phyloP scores from a whole-genome alignment of 2,797 vertebrate species.

The Siniperca undulata region DNA sequence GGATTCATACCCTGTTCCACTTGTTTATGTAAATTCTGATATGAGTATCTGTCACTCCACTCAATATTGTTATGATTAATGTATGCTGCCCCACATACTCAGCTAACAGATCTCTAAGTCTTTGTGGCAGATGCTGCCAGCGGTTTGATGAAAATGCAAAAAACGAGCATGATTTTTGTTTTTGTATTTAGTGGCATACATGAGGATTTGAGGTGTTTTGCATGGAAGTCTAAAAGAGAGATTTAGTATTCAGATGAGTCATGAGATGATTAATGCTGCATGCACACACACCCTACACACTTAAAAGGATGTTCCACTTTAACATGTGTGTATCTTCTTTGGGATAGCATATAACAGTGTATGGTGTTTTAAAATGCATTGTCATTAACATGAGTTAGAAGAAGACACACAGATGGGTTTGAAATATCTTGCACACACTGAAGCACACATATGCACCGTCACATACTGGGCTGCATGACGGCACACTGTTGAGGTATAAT shows the following conservation, averaged over 20 bases:
- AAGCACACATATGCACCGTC: conserved; percentile 4
- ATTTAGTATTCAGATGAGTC: conserved; percentile 68
- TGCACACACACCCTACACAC: conserved; percentile 2
- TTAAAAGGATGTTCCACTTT: conserved; percentile 27
- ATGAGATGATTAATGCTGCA: conserved; percentile 49
- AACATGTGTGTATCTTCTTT: conserved; percentile 22
- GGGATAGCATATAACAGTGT: neutral
- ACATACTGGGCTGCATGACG: conserved; percentile 13
- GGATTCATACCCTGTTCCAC: conserved; percentile 62
- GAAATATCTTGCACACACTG: conserved; percentile 11
- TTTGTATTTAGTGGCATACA: conserved; percentile 49
- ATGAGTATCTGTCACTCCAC: conserved; percentile 77
- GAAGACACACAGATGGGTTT: conserved; percentile 11
- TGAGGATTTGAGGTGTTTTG: conserved; percentile 67
- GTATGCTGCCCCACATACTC: conserved; percentile 80
- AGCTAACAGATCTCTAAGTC: conserved; percentile 54
- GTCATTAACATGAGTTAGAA: conserved; percentile 21
- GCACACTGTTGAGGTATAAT: conserved; percentile 8
- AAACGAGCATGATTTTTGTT: conserved; percentile 52
- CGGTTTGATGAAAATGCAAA: conserved; percentile 64
- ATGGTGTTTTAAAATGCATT: conserved; percentile 36
- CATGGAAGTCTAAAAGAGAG: conserved; percentile 41
- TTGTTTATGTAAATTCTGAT: conserved; percentile 85
- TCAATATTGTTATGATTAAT: conserved; percentile 81
- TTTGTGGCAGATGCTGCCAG: conserved; percentile 54